A percentile compares a stretch with the other conserved stretches of the same genome.
Evolutionary conservation across 2,797 vertebrate genomes (phyloP).

Genomic region (Peromyscus nudipes): DNA sequence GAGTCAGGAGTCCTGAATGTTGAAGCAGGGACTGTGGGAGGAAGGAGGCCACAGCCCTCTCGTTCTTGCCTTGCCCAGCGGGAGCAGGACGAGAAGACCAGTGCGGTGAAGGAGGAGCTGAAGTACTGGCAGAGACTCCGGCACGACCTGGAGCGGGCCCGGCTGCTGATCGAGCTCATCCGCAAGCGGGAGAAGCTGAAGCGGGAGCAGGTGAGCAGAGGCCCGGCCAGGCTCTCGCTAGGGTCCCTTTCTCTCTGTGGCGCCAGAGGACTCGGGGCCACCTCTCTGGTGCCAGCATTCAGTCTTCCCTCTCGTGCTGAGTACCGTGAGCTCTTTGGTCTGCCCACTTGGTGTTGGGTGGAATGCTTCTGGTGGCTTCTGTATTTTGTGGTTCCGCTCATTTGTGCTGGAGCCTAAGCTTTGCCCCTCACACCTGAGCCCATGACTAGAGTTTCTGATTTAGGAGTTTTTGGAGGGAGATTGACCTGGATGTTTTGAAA

Average conservation of each 20-base stretch:
- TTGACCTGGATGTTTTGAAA: background rate
- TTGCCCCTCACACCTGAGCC: background rate
- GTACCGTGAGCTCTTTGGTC: background rate
- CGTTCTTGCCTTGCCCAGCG: slow-evolving; percentile 87
- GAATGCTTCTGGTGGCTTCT: background rate
- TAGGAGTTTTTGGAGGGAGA: background rate
- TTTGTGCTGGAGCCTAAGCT: background rate
- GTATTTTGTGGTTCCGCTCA: background rate
- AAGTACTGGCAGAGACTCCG: slow-evolving; percentile 99
- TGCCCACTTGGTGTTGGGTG: background rate
- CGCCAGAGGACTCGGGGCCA: background rate
- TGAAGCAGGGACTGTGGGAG: background rate
- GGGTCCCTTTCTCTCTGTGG: background rate
- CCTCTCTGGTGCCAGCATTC: background rate
- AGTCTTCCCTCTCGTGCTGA: background rate
- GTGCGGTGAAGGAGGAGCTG: slow-evolving; percentile 96
- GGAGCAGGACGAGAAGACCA: slow-evolving; percentile 95
- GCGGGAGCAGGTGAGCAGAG: slow-evolving; percentile 92
- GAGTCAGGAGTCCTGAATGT: background rate
- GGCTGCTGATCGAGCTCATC: slow-evolving; percentile 97
- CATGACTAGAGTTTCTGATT: background rate
- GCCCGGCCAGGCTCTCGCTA: background rate
- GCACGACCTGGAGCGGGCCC: slow-evolving; percentile 96
- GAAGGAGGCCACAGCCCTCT: background rate
- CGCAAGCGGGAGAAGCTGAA: slow-evolving; percentile 95